Conservation (phyloP, 2,888 invertebrate species). For the Pantelozetes paolii region DNA sequence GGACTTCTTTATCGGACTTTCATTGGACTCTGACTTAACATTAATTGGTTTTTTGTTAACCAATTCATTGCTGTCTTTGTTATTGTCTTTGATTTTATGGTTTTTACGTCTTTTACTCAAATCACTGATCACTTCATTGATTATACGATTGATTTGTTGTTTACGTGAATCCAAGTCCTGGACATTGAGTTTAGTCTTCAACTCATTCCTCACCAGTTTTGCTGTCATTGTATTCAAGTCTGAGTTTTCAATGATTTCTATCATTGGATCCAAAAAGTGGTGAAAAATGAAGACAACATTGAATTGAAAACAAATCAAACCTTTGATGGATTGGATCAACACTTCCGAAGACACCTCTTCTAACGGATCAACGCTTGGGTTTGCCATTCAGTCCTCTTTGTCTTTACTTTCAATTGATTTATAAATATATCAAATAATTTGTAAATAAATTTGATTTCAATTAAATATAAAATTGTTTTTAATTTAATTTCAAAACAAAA, state of each 20-base stretch:
- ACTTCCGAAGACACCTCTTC: neutral
- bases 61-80: neutral
- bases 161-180: constrained; percentile 70
- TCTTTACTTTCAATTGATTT: no score
- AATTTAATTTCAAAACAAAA: neutral
- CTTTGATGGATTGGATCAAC: neutral
- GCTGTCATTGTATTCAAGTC: constrained; percentile 77
- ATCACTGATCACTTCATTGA: constrained; percentile 66
- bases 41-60: neutral
- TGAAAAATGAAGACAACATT: neutral
- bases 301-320: neutral
- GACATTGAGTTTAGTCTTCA: constrained; percentile 73
- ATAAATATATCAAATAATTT: neutral
- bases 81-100: constrained; percentile 49
- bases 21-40: neutral
- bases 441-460: neutral
- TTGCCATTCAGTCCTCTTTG: no score
- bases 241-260: constrained; percentile 80
- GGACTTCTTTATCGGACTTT: neutral
- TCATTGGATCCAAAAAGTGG: neutral
- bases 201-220: constrained; percentile 78
- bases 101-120: constrained; percentile 38
- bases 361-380: neutral
- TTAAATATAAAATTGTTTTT: neutral
- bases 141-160: constrained; percentile 77